Conservation (phyloP, 2,797 vertebrate genomes). For the Neosalanx taihuensis region DNA sequence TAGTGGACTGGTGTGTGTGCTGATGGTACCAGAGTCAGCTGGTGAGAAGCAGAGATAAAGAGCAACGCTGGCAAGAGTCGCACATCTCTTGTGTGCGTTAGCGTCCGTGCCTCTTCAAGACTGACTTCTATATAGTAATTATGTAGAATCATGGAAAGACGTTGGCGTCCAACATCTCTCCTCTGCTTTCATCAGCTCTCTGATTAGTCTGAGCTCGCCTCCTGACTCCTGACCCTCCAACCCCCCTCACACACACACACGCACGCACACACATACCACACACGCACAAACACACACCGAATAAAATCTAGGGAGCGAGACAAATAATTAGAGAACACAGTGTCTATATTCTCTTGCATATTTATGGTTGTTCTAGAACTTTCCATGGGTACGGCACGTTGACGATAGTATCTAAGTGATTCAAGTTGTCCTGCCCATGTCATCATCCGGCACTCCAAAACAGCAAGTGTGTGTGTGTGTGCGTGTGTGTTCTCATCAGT, state of each 20-base stretch:
- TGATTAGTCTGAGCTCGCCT: not conserved
- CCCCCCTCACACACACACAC: slow-evolving; percentile 1
- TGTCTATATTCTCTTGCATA: not conserved
- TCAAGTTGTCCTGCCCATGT: not conserved
- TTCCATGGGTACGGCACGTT: not conserved
- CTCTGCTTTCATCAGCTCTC: not conserved
- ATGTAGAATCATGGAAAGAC: slow-evolving; percentile 55
- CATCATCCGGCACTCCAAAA: not conserved
- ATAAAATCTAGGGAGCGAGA: not conserved
- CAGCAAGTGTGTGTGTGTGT: not conserved
- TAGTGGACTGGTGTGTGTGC: too few relatives aligned
- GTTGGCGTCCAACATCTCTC: slow-evolving; percentile 54
- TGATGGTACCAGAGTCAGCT: too few relatives aligned
- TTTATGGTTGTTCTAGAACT: not conserved
- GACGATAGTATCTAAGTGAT: not conserved
- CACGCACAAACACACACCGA: slow-evolving; percentile 10
- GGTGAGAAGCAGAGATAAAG: too few relatives aligned
- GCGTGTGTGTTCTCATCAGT: not conserved
- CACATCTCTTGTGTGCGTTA: slow-evolving; percentile 20
- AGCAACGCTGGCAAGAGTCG: too few relatives aligned
- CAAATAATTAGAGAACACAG: not conserved
- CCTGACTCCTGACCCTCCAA: slow-evolving; percentile 7
- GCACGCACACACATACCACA: slow-evolving; percentile 2
- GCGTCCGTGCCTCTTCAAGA: slow-evolving; percentile 34
- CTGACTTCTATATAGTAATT: slow-evolving; percentile 55